Evolutionary conservation across 2,888 invertebrate genomes (phyloP).

Genomic region (Lasioglossum calceatum): DNA sequence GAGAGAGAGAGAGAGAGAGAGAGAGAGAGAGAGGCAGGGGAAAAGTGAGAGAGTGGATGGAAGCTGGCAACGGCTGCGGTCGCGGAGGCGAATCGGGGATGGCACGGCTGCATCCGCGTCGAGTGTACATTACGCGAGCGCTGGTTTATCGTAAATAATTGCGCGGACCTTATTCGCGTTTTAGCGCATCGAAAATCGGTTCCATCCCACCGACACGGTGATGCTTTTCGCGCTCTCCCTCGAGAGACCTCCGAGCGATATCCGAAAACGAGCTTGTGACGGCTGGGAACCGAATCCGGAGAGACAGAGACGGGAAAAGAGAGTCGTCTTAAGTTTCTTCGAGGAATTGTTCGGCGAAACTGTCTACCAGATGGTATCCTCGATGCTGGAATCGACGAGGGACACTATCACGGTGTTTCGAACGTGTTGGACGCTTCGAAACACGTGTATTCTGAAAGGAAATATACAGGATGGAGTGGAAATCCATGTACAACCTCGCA

Average conservation of each 20-base stretch:
- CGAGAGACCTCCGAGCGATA: conserved; percentile 75
- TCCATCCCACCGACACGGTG: not conserved
- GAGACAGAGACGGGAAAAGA: not conserved
- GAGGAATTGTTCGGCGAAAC: not conserved
- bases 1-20: no score
- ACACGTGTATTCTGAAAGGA: not conserved
- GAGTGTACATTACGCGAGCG: conserved; percentile 63
- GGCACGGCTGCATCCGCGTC: conserved; percentile 34
- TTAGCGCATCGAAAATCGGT: conserved; percentile 71
- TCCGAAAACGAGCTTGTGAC: conserved; percentile 80
- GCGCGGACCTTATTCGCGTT: conserved; percentile 76
- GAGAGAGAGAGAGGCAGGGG: not conserved
- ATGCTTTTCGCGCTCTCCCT: conserved; percentile 30
- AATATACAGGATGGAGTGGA: not conserved
- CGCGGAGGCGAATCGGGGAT: conserved; percentile 7
- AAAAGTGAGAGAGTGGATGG: not conserved
- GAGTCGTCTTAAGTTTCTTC: not conserved
- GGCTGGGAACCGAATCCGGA: conserved; percentile 10
- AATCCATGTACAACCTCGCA: not conserved
- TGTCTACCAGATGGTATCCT: not conserved
- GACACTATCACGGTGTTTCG: not conserved
- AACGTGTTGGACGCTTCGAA: not conserved
- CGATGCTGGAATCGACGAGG: not conserved
- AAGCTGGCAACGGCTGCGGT: conserved; percentile 25
- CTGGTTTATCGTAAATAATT: conserved; percentile 83